A percentile compares a stretch with the other conserved stretches of the same genome.
Evolutionary conservation across 2,888 invertebrate genomes (phyloP).

Genomic region (Lycia hirtaria): DNA sequence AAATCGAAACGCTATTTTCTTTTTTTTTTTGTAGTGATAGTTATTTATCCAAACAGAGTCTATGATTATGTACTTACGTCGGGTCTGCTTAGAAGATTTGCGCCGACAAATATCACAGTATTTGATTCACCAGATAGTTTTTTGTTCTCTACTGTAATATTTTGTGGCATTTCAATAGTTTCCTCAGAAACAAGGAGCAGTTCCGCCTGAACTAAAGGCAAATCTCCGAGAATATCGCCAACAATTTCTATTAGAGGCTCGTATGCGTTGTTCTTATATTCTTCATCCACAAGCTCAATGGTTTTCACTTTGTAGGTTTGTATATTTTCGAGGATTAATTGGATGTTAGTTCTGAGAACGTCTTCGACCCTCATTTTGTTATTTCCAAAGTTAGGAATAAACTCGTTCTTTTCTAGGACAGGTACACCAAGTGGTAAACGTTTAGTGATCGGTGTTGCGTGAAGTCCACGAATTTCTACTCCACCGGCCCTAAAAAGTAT

Average conservation of each 20-base stretch:
- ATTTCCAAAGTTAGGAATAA: constrained; percentile 87
- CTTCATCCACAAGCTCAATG: constrained; percentile 82
- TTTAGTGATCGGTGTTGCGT: constrained; percentile 90
- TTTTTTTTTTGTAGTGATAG: too few species aligned
- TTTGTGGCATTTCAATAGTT: constrained; percentile 72
- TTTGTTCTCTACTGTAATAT: constrained; percentile 86
- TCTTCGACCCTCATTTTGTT: constrained; percentile 77
- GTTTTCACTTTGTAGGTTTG: constrained; percentile 86
- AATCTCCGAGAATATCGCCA: constrained; percentile 86
- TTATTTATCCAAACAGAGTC: too few species aligned
- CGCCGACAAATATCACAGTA: constrained; percentile 80
- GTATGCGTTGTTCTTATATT: constrained; percentile 77
- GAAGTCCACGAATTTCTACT: constrained; percentile 91
- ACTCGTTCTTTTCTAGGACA: constrained; percentile 90
- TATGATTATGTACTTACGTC: constrained; percentile 75
- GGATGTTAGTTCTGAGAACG: constrained; percentile 86
- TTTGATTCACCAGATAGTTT: constrained; percentile 84
- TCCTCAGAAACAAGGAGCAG: constrained; percentile 84
- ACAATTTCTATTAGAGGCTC: constrained; percentile 84
- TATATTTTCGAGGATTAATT: constrained; percentile 90
- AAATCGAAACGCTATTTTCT: too few species aligned
- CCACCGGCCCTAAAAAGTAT: constrained; percentile 87
- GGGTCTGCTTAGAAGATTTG: constrained; percentile 78
- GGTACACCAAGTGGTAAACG: constrained; percentile 89
- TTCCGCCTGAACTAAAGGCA: constrained; percentile 89